phyloP scores from a whole-genome alignment of 2,888 invertebrate genomes.

The Dicyrtoma fusca region DNA sequence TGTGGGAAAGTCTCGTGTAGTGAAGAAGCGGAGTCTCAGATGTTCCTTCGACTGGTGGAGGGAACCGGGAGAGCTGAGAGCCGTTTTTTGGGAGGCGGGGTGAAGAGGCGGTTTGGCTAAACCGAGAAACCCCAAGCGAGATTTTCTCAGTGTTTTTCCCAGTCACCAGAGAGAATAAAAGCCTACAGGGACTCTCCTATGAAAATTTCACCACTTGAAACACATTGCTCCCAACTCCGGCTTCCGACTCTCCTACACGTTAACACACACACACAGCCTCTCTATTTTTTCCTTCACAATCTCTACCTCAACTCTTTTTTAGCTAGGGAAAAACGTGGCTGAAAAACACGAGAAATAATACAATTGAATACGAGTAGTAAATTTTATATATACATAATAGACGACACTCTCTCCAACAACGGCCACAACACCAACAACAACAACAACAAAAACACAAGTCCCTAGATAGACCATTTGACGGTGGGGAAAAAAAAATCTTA shows the following conservation, averaged over 20 bases:
- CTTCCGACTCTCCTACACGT: neutral
- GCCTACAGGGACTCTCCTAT: slow-evolving; percentile 57
- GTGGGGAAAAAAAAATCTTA: neutral
- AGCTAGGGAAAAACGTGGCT: no score
- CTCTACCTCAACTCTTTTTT: slow-evolving; percentile 11
- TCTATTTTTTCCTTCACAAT: slow-evolving; percentile 11
- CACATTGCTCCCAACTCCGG: slow-evolving; percentile 23
- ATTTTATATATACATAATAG: neutral
- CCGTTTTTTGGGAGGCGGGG: slow-evolving; percentile 33
- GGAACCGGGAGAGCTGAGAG: slow-evolving; percentile 25
- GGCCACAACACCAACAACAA: no score
- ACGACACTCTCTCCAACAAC: no score
- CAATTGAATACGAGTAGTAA: neutral
- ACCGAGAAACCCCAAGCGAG: slow-evolving; percentile 56
- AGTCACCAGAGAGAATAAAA: slow-evolving; percentile 57
- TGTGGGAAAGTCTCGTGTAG: no score
- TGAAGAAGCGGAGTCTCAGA: neutral
- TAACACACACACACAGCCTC: no score
- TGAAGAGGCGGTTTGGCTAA: slow-evolving; percentile 39
- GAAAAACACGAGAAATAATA: neutral
- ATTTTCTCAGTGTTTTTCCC: slow-evolving; percentile 56
- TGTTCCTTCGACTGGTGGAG: neutral
- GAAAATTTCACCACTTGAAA: slow-evolving; percentile 53
- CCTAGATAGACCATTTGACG: no score
- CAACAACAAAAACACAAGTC: no score